These are phyloP conservation scores for Tragelaphus imberbis DNA, from an alignment of 2,113 vertebrate genomes.

Conservation along the genomic window DNA sequence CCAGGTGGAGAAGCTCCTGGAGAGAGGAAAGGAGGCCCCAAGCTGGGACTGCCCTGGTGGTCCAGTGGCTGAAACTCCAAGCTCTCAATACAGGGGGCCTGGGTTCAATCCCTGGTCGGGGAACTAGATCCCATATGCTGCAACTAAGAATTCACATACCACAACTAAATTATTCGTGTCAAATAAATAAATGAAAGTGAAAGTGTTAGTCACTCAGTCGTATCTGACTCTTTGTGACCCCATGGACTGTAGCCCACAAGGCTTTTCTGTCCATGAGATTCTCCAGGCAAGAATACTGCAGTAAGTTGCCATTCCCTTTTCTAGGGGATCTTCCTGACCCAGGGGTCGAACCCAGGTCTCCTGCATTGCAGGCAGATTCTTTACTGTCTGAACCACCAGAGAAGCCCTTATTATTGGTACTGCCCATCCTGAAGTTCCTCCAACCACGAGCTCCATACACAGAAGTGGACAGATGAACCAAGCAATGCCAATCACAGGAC, in stretches of 20 bases:
- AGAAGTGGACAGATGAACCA: not conserved
- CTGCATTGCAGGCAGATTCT: not conserved
- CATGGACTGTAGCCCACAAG: not conserved
- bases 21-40: not conserved
- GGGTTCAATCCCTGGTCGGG: not conserved
- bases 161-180: not conserved
- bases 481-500: accelerated
- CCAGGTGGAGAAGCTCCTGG: not conserved
- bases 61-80: not conserved
- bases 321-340: not conserved
- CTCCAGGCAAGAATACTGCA: not conserved
- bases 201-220: not conserved
- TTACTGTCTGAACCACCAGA: not conserved
- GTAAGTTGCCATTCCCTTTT: not conserved
- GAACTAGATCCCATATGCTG: not conserved
- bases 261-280: not conserved
- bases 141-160: not conserved
- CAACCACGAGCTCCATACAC: not conserved
- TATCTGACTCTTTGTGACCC: not conserved
- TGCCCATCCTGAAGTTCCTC: not conserved
- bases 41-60: not conserved
- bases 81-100: not conserved
- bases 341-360: not conserved
- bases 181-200: not conserved
- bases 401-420: not conserved